A percentile compares a stretch with the other conserved stretches of the same genome.
These are phyloP conservation scores for Lampropteryx suffumata DNA, from an alignment of 2,888 invertebrate species.

Conservation along the genomic window DNA sequence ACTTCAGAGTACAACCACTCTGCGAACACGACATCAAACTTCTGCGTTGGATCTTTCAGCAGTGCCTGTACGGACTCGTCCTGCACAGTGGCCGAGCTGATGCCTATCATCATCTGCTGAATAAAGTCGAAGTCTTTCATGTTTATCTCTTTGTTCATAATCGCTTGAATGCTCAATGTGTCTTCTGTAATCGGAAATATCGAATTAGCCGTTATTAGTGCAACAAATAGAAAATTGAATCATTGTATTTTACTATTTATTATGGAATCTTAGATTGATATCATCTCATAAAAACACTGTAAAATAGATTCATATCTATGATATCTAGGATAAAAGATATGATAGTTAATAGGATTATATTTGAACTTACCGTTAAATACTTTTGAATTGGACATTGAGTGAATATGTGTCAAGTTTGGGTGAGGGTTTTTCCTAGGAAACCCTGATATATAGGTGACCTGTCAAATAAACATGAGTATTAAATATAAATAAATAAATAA, in stretches of 20 bases:
- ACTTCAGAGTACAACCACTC: conserved; percentile 54
- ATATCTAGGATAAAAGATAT: too few species aligned
- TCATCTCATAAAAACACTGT: too few species aligned
- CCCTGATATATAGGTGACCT: conserved; percentile 53
- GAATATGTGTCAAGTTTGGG: conserved; percentile 42
- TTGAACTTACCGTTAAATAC: conserved; percentile 39
- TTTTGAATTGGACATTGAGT: conserved; percentile 34
- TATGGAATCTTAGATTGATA: too few species aligned
- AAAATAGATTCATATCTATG: too few species aligned
- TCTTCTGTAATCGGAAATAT: conserved; percentile 32
- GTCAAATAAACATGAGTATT: background rate
- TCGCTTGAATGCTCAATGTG: conserved; percentile 34
- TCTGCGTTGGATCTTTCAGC: conserved; percentile 41
- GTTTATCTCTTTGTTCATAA: conserved; percentile 39
- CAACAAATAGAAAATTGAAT: too few species aligned
- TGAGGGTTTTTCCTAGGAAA: conserved; percentile 36
- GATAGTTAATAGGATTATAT: too few species aligned
- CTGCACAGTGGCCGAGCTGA: conserved; percentile 31
- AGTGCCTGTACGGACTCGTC: conserved; percentile 40
- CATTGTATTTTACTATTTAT: too few species aligned
- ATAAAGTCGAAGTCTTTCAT: conserved; percentile 14
- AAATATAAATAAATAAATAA: too few species aligned
- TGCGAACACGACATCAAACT: conserved; percentile 50
- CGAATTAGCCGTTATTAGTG: too few species aligned
- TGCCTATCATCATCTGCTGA: conserved; percentile 24